phyloP scores from a whole-genome alignment of 2,888 invertebrate genomes.

The Linnaemya vulpina region DNA sequence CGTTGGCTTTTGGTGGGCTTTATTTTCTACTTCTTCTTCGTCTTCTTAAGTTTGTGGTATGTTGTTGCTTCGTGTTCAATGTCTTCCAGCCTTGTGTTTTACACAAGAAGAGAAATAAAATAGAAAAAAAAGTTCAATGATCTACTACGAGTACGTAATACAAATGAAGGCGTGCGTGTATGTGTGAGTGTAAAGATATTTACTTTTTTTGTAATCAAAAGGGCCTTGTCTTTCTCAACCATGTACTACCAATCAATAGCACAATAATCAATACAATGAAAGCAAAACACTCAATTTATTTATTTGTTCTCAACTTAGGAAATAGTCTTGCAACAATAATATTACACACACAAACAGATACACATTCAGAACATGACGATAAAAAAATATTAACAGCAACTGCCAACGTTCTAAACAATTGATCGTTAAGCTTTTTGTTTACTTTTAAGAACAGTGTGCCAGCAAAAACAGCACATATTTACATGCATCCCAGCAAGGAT shows the following conservation, averaged over 20 bases:
- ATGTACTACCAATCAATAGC: constrained; percentile 47
- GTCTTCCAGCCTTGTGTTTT: constrained; percentile 38
- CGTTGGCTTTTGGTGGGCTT: constrained; percentile 39
- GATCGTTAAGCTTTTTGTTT: constrained; percentile 56
- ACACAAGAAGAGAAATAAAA: constrained; percentile 32
- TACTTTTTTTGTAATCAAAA: constrained; percentile 45
- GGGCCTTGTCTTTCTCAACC: constrained; percentile 53
- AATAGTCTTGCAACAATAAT: constrained; percentile 27
- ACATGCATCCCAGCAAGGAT: too few relatives aligned
- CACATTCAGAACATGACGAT: constrained; percentile 7
- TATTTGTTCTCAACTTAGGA: constrained; percentile 58
- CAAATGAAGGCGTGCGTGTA: background rate
- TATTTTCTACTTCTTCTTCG: constrained; percentile 8
- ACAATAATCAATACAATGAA: constrained; percentile 46
- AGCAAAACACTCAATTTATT: constrained; percentile 57
- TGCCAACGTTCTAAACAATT: constrained; percentile 49
- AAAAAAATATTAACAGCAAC: constrained; percentile 11
- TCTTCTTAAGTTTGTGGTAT: constrained; percentile 39
- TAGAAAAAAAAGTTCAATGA: constrained; percentile 66
- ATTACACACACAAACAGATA: background rate
- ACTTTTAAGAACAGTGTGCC: constrained; percentile 13
- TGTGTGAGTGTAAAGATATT: background rate
- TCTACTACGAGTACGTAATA: background rate
- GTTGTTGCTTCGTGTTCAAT: constrained; percentile 31
- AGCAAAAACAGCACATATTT: background rate